These are phyloP conservation scores for Zeuzera pyrina DNA, from an alignment of 2,888 invertebrate genomes.

Conservation along the genomic window DNA sequence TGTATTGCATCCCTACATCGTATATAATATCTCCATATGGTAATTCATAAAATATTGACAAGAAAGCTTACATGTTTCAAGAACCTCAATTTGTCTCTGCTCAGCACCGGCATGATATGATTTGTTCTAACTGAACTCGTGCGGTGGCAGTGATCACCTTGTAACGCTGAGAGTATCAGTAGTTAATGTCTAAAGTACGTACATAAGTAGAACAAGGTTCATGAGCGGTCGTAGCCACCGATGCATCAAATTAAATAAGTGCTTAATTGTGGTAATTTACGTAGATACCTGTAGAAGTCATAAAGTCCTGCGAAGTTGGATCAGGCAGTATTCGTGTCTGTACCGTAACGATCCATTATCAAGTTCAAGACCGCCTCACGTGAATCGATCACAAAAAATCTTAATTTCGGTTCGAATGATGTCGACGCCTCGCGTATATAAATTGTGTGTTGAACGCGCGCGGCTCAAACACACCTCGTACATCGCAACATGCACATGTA, in stretches of 20 bases:
- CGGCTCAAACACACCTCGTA: constrained; percentile 60
- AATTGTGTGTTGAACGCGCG: constrained; percentile 60
- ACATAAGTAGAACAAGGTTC: constrained; percentile 70
- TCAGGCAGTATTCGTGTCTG: constrained; percentile 20
- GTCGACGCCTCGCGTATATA: constrained; percentile 65
- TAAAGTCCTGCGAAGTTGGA: constrained; percentile 7
- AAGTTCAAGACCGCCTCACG: constrained; percentile 56
- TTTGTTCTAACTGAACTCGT: constrained; percentile 19
- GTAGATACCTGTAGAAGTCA: too few species aligned
- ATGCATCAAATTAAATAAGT: constrained; percentile 49
- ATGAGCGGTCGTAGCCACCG: constrained; percentile 49
- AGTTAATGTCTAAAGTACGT: constrained; percentile 48
- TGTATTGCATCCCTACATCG: too few species aligned
- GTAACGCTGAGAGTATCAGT: constrained; percentile 40
- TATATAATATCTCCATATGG: too few species aligned
- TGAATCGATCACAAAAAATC: constrained; percentile 37
- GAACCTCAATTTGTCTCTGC: too few species aligned
- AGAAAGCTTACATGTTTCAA: too few species aligned
- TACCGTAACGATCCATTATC: constrained; percentile 35
- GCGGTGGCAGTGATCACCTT: constrained; percentile 39
- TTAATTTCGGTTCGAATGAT: constrained; percentile 64
- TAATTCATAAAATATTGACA: too few species aligned
- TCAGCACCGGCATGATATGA: too few species aligned
- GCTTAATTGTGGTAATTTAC: constrained; percentile 24
- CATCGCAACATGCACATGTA: constrained; percentile 66